Percentiles rank a stretch among this genome's conserved stretches.
Evolutionary conservation across 1,140 invertebrate genomes (phyloP).

Genomic region (Drosophila ananassae): DNA sequence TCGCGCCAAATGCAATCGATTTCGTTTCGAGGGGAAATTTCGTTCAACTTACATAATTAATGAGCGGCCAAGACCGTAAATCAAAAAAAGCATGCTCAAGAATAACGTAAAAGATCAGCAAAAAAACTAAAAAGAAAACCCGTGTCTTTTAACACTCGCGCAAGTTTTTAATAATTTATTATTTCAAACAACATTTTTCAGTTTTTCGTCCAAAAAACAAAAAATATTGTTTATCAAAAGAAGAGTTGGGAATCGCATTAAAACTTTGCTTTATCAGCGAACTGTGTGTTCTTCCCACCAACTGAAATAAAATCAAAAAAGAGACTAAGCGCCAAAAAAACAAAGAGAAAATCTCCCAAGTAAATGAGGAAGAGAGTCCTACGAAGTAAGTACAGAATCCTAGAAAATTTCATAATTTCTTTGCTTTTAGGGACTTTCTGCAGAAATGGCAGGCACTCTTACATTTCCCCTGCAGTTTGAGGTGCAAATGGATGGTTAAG

Average conservation of each 20-base stretch:
- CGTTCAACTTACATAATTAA: conserved; percentile 33
- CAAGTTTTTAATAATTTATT: conserved; percentile 6
- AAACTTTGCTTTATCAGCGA: neutral
- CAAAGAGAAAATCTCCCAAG: neutral
- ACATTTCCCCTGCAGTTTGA: neutral
- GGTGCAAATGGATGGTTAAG: conserved; percentile 19
- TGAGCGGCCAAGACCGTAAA: conserved; percentile 13
- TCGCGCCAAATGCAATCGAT: conserved; percentile 67
- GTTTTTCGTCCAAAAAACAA: neutral
- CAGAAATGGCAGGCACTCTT: neutral
- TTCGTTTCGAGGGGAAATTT: conserved; percentile 13
- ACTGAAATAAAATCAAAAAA: conserved; percentile 17
- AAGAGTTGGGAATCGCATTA: neutral
- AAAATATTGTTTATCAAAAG: neutral
- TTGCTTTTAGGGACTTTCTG: no score
- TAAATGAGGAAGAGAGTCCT: conserved; percentile 27
- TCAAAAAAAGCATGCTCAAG: conserved; percentile 6
- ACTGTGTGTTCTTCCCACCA: neutral
- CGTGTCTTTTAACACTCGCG: conserved; percentile 23
- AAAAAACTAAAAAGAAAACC: conserved; percentile 6
- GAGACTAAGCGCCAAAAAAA: conserved; percentile 14
- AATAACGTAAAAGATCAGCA: conserved; percentile 1
- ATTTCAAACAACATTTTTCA: neutral
- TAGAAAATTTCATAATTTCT: no score
- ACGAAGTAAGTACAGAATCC: conserved; percentile 12